phyloP scores from a whole-genome alignment of 2,797 vertebrate species.

The Syngnathus rostellatus region DNA sequence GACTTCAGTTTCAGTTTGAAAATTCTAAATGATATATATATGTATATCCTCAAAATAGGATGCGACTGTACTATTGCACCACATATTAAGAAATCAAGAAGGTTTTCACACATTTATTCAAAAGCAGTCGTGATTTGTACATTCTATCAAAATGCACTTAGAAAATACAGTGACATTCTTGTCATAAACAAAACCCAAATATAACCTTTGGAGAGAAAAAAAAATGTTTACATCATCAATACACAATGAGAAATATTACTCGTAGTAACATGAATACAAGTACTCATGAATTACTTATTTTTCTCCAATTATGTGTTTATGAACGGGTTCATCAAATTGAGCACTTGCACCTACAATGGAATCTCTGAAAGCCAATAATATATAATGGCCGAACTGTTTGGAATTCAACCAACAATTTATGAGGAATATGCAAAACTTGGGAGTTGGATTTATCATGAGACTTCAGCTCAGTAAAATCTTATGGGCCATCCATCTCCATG shows the following conservation, averaged over 20 bases:
- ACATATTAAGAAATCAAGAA: not conserved
- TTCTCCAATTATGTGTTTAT: not conserved
- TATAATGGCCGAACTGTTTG: not conserved
- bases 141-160: not conserved
- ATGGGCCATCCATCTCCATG: no score
- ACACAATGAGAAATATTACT: not conserved
- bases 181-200: not conserved
- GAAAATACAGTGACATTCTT: not conserved
- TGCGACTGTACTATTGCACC: not conserved
- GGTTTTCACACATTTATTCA: conserved; percentile 45
- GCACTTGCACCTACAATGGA: not conserved
- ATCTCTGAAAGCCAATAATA: not conserved
- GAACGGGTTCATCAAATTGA: not conserved
- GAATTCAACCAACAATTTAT: not conserved
- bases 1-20: no score
- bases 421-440: not conserved
- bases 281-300: not conserved
- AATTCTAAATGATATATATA: no score
- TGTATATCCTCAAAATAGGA: not conserved
- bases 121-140: conserved; percentile 18
- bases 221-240: not conserved
- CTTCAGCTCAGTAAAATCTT: not conserved
- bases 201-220: not conserved
- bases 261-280: not conserved
- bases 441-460: not conserved